Evolutionary conservation across 1,140 invertebrate species (phyloP), one percentile per base, ranked within the genome.

Genomic region (Piezodorus guildinii): DNA sequence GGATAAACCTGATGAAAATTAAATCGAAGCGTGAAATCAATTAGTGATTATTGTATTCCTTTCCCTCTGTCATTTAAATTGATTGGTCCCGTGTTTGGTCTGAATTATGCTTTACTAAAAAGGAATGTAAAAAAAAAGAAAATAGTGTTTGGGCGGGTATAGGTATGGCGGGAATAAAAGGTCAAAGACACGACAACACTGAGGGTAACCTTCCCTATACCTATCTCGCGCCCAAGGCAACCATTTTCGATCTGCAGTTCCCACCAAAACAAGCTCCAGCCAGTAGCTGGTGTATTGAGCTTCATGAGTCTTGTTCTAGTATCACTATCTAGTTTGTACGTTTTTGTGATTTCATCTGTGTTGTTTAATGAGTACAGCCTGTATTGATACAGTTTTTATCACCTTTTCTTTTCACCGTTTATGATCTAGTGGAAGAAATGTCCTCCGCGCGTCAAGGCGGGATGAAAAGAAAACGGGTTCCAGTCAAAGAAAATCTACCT

Each of bases 401-500:
- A 39, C 3, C 12, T 1, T 39, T 39, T 39, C 6, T 39, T 39
- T 10, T 10, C 3, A 39, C 34, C 3, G 3, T 56, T 25, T 56
- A 56, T 56, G 52, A 27, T 5, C 9, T 56, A 56, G 12, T n/a
- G 5, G 23, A 10, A 56, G 23, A 23, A 23, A 56, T 19, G 14
- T 23, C 52, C 52, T 56, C 52, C 52, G 52, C 52, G 52, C 52
- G 52, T 56, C 52, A 23, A 21, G 52, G 52, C 52, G 52, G 52
- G 52, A 56, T 25, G 52, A 56, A 56, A 56, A 56, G 52, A 25
- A 56, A 56, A 23, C 17, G 52, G 23, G 52, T n/a, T 21, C 52
- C 52, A 56, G 52, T 56, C 52, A 56, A 56, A 56, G 52, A 56
- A 56, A 56, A 56, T 56, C 23, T 56, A 21, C 52, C 52, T 25